Percentiles rank a stretch among this genome's conserved stretches.
Evolutionary conservation across 2,113 vertebrate species (phyloP).

Genomic region (Sapayoa aenigma): DNA sequence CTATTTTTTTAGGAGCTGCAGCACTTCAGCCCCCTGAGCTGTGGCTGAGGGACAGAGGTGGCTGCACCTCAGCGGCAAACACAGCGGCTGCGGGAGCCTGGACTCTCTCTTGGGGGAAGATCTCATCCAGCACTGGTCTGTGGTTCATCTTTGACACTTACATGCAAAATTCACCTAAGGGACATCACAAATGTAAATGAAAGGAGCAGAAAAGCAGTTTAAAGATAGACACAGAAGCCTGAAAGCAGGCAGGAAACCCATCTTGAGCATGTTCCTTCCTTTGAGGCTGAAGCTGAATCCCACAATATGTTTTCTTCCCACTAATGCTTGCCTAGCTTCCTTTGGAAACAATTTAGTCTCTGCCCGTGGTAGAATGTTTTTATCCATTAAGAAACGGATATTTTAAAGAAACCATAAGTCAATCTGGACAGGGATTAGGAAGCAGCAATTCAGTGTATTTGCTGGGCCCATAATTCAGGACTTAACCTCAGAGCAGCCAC

Average conservation of each 20-base stretch:
- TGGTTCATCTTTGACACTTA: neutral
- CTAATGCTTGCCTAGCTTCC: slow-evolving; percentile 62
- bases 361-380: slow-evolving; percentile 60
- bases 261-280: slow-evolving; percentile 40
- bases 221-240: slow-evolving; percentile 26
- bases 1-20: neutral
- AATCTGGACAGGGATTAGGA: slow-evolving; percentile 51
- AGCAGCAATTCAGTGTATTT: slow-evolving; percentile 56
- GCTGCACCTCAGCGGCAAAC: neutral
- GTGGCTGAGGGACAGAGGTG: rapidly evolving
- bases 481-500: slow-evolving; percentile 64
- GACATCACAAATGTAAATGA: neutral
- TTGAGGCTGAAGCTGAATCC: slow-evolving; percentile 51
- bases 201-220: slow-evolving; percentile 19
- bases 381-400: slow-evolving; percentile 66
- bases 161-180: neutral
- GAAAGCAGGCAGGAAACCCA: slow-evolving; percentile 57
- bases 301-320: slow-evolving; percentile 55
- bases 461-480: slow-evolving; percentile 57
- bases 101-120: neutral
- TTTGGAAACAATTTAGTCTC: slow-evolving; percentile 65
- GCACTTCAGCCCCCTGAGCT: neutral
- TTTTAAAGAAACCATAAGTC: slow-evolving; percentile 69
- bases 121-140: neutral
- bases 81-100: rapidly evolving